Percentiles rank a stretch among this genome's conserved stretches.
Evolutionary conservation across 2,113 vertebrate genomes (phyloP).

Genomic region (Pseudonaja textilis): DNA sequence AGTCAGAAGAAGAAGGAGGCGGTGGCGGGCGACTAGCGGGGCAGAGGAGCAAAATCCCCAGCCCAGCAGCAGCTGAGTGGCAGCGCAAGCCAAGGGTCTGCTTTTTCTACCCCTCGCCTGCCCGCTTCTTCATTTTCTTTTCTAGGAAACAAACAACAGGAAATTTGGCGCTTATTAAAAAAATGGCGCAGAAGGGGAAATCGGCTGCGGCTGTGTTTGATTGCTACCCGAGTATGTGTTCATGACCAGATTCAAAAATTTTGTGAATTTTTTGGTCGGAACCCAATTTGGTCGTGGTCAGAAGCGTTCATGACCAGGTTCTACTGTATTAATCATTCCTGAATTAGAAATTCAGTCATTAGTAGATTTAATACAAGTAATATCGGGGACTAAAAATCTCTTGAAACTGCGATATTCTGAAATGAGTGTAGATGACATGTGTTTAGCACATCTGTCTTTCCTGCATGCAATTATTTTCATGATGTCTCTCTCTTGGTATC

Average conservation of each 20-base stretch:
- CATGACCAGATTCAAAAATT: too few species aligned
- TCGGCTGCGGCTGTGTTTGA: too few species aligned
- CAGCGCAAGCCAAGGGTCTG: constrained; percentile 59
- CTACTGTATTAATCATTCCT: neutral
- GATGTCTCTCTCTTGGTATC: neutral
- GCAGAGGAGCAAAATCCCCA: neutral
- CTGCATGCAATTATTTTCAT: neutral
- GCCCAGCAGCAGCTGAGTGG: constrained; percentile 36
- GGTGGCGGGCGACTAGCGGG: neutral
- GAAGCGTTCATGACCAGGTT: too few species aligned
- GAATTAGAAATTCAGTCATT: neutral
- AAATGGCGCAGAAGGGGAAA: too few species aligned
- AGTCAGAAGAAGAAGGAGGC: neutral
- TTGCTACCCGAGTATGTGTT: too few species aligned
- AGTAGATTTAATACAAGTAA: neutral
- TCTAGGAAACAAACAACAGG: too few species aligned
- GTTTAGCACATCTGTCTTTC: neutral
- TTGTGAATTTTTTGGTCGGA: too few species aligned
- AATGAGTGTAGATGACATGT: neutral
- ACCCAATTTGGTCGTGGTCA: too few species aligned
- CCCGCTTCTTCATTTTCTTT: neutral
- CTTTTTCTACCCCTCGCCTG: constrained; percentile 59
- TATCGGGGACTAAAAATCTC: neutral
- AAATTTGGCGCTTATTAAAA: too few species aligned
- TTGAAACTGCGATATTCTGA: neutral